Conservation (phyloP, 2,888 invertebrate species). For the Hirtodrosophila confusa region DNA sequence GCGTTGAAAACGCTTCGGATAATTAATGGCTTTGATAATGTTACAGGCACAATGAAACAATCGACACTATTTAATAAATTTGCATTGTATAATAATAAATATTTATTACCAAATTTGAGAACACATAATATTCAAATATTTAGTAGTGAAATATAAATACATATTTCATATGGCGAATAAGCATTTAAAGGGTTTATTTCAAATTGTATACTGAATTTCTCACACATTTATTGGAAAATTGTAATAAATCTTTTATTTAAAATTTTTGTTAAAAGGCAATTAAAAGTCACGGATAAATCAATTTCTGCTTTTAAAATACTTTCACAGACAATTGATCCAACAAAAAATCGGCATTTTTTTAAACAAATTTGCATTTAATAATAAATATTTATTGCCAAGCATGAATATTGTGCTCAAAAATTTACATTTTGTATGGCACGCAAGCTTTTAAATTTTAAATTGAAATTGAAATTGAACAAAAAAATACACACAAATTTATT, state of each 20-base stretch:
- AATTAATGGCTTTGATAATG: conserved; percentile 13
- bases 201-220: too few species aligned
- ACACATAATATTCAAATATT: too few species aligned
- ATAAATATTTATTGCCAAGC: conserved; percentile 5
- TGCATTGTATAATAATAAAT: too few species aligned
- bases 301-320: not conserved
- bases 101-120: too few species aligned
- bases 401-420: not conserved
- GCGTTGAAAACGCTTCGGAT: conserved; percentile 7
- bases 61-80: not conserved
- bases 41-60: conserved; percentile 2
- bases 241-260: not conserved
- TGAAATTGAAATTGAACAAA: too few species aligned
- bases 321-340: conserved; percentile 1
- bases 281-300: not conserved
- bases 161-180: too few species aligned
- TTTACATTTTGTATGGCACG: too few species aligned
- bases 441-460: too few species aligned
- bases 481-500: too few species aligned
- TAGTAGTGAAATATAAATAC: too few species aligned
- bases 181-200: too few species aligned
- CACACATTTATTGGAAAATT: too few species aligned
- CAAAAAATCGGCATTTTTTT: not conserved
- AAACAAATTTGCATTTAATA: not conserved
- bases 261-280: conserved; percentile 1